Percentiles rank a stretch among this genome's conserved stretches.
Evolutionary conservation across 2,888 invertebrate genomes (phyloP).

Genomic region (Drosophila putrida): DNA sequence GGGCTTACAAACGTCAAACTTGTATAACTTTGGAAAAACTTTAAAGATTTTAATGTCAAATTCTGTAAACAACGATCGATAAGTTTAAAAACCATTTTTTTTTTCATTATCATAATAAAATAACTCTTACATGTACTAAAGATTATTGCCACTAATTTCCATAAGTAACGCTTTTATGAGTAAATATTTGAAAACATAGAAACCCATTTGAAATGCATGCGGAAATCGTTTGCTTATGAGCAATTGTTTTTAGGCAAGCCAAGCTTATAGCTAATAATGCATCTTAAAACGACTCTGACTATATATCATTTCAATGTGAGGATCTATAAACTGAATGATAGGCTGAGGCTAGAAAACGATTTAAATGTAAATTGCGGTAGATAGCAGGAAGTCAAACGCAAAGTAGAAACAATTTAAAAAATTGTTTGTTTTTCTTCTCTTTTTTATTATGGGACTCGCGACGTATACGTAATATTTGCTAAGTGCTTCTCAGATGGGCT

Average conservation of each 20-base stretch:
- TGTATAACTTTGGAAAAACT: no score
- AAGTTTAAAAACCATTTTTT: no score
- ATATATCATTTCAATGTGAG: constrained; percentile 32
- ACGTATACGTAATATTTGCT: constrained; percentile 69
- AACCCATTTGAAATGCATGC: constrained; percentile 19
- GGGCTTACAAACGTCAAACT: no score
- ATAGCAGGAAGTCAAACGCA: constrained; percentile 23
- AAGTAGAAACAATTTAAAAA: constrained; percentile 3
- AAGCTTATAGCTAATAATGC: constrained; percentile 6
- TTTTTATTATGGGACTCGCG: constrained; percentile 65
- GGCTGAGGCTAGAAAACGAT: constrained; percentile 21
- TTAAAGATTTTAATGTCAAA: no score
- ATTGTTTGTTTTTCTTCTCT: constrained; percentile 25
- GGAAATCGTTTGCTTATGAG: constrained; percentile 38
- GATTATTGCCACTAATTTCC: neutral
- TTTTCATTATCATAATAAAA: no score
- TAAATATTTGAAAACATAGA: neutral
- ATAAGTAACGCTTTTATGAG: neutral
- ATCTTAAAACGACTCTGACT: constrained; percentile 3
- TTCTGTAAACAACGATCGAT: no score
- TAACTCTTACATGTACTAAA: neutral
- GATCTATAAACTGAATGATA: constrained; percentile 16
- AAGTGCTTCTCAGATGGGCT: constrained; percentile 63
- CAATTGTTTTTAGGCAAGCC: constrained; percentile 20
- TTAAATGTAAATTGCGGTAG: constrained; percentile 47